Percentiles rank a stretch among this genome's conserved stretches.
phyloP scores from a whole-genome alignment of 2,113 vertebrate genomes.

The Saccopteryx bilineata region DNA sequence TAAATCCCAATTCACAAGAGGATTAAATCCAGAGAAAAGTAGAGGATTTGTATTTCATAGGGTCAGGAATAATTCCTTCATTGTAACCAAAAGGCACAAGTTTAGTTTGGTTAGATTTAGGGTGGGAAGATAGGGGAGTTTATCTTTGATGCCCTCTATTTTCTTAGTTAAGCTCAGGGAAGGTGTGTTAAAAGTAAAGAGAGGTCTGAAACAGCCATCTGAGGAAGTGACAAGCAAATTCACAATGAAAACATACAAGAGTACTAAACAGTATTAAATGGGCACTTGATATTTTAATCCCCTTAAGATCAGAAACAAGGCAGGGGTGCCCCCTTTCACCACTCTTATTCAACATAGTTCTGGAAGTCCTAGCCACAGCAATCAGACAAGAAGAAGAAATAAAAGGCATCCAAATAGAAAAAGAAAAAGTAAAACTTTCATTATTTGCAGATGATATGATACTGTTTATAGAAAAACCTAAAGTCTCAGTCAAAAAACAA shows the following conservation, averaged over 20 bases:
- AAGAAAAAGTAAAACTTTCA: no score
- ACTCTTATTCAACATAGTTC: no score
- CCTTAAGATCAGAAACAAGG: no score
- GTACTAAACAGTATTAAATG: neutral
- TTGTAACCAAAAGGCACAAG: neutral
- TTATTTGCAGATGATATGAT: no score
- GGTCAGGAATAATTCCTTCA: neutral
- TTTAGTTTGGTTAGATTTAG: slow-evolving; percentile 23
- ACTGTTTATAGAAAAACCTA: no score
- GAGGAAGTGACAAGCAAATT: slow-evolving; percentile 57
- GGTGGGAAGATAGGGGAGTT: neutral
- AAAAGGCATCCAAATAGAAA: no score
- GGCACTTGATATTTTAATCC: neutral
- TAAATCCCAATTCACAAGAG: neutral
- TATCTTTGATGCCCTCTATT: neutral
- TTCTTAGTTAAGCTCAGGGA: slow-evolving; percentile 41
- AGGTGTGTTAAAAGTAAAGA: neutral
- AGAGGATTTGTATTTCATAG: neutral
- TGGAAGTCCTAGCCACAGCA: no score
- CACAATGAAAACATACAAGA: slow-evolving; percentile 8
- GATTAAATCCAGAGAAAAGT: neutral
- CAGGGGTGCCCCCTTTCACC: no score
- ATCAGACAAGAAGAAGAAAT: no score
- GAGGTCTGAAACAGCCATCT: neutral
- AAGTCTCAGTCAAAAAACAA: no score